phyloP scores from a whole-genome alignment of 1,140 invertebrate species.

The Nasonia vitripennis region DNA sequence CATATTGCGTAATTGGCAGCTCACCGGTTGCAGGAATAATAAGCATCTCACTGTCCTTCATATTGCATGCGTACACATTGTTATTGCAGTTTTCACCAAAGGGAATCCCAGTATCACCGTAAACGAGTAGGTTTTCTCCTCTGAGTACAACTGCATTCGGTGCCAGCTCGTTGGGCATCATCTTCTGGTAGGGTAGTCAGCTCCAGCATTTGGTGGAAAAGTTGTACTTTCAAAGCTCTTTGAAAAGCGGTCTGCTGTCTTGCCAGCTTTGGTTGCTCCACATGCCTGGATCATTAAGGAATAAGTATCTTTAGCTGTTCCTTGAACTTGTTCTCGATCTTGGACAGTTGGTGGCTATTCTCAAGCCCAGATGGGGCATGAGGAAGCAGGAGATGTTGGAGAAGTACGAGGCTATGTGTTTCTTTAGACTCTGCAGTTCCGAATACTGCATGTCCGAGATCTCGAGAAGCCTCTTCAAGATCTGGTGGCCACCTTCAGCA shows the following conservation, averaged over 20 bases:
- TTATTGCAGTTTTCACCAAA: constrained; percentile 78
- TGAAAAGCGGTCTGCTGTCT: constrained; percentile 81
- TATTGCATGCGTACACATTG: constrained; percentile 47
- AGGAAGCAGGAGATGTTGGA: constrained; percentile 96
- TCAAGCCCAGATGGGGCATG: constrained; percentile 98
- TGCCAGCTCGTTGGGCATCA: constrained; percentile 87
- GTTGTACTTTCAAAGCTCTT: constrained; percentile 91
- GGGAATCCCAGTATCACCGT: constrained; percentile 91
- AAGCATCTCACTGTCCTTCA: constrained; percentile 68
- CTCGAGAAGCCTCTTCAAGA: constrained; percentile 90
- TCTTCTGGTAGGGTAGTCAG: constrained; percentile 77
- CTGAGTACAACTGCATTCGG: constrained; percentile 87
- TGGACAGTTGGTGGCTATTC: constrained; percentile 95
- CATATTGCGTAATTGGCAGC: constrained; percentile 85
- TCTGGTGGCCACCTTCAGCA: constrained; percentile 88
- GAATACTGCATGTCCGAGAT: constrained; percentile 95
- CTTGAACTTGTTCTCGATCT: constrained; percentile 96
- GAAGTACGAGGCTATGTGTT: constrained; percentile 97
- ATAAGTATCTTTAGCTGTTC: constrained; percentile 89
- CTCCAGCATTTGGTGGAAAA: constrained; percentile 84
- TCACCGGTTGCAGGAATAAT: constrained; percentile 77
- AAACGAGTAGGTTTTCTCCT: constrained; percentile 84
- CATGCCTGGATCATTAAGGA: constrained; percentile 78
- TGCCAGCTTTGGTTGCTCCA: constrained; percentile 75
- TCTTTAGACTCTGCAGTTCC: constrained; percentile 93